These are phyloP conservation scores for Leguminivora glycinivorella DNA, from an alignment of 1,140 invertebrate genomes.

Conservation along the genomic window DNA sequence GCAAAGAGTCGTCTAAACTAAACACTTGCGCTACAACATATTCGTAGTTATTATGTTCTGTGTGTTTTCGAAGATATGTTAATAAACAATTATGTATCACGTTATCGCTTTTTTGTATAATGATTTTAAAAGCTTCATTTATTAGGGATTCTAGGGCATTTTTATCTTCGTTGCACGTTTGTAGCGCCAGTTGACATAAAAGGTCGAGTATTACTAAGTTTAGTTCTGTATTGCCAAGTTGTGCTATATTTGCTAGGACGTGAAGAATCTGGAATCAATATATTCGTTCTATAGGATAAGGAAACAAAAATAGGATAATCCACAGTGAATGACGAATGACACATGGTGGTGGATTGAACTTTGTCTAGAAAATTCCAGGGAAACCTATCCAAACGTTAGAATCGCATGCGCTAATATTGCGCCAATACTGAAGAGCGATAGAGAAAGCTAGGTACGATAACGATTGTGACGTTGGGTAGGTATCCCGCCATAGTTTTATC, in stretches of 20 bases:
- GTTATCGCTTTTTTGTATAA: conserved; percentile 35
- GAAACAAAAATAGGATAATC: not conserved
- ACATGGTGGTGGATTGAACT: too few relatives aligned
- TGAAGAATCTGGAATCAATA: conserved; percentile 55
- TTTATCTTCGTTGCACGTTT: conserved; percentile 35
- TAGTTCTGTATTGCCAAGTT: conserved; percentile 43
- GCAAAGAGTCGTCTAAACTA: conserved; percentile 31
- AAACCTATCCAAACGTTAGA: too few relatives aligned
- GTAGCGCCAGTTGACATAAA: conserved; percentile 42
- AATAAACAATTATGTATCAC: conserved; percentile 38
- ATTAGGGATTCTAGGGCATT: conserved; percentile 30
- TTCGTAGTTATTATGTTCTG: conserved; percentile 36
- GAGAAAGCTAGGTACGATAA: too few relatives aligned
- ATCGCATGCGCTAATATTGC: too few relatives aligned
- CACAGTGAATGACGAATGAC: too few relatives aligned
- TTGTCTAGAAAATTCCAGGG: too few relatives aligned
- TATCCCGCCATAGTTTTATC: too few relatives aligned
- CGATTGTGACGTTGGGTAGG: too few relatives aligned
- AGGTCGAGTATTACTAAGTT: conserved; percentile 50
- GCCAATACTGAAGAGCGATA: too few relatives aligned
- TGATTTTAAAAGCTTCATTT: conserved; percentile 32
- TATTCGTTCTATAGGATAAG: not conserved
- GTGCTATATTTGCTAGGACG: conserved; percentile 42
- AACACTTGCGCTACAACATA: conserved; percentile 38
- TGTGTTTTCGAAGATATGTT: conserved; percentile 22